Evolutionary conservation across 2,113 vertebrate genomes (phyloP), one percentile per base, ranked within the genome.

Genomic region (Mesembrinibis cayennensis): DNA sequence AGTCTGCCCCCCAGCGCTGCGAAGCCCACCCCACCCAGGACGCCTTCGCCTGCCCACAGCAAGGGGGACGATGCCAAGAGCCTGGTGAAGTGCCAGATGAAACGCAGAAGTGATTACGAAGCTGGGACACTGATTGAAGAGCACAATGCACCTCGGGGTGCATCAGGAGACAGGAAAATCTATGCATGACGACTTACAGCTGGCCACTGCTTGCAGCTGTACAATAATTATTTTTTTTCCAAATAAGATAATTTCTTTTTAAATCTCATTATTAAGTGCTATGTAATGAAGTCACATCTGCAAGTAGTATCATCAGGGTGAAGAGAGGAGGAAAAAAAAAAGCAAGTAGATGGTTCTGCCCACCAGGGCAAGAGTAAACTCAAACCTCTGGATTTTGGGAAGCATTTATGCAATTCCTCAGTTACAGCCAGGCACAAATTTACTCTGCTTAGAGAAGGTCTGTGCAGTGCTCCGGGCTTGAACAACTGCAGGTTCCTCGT

Each of bases 351-450:
- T 2, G 17, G 34, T 6, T 77, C 44, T 56, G 63, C 55, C 17
- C 20, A 81, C 12, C 3, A 11, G 27, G 19, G 30, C n/a, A 69
- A 87, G 71, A 72, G 50, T 3, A 56, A 85, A 73, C 26, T 14
- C 9, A 50, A 87, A n/a, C 5, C 36, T 74, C 50, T 5, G 40
- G 47, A 61, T 85, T 94, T 56, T 36, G 78, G 85, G 85, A 87
- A 87, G 69, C 25, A 44, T 45, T 87, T 30, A 4, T 0, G 0
- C 69, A 84, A 62, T 16, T 61, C 63, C 77, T 50, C 25, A 8
- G 2, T 6, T 44, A 16, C 29, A 42, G 34, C 42, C 59, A 73
- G 0, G 0, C 10, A 2, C 45, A 74, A 44, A 47, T 15, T 44
- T 40, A 26, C 53, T 27, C 47, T 56, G 84, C 81, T 1, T 10